Evolutionary conservation across 1,140 invertebrate species (phyloP).

Genomic region (Bicyclus anynana): DNA sequence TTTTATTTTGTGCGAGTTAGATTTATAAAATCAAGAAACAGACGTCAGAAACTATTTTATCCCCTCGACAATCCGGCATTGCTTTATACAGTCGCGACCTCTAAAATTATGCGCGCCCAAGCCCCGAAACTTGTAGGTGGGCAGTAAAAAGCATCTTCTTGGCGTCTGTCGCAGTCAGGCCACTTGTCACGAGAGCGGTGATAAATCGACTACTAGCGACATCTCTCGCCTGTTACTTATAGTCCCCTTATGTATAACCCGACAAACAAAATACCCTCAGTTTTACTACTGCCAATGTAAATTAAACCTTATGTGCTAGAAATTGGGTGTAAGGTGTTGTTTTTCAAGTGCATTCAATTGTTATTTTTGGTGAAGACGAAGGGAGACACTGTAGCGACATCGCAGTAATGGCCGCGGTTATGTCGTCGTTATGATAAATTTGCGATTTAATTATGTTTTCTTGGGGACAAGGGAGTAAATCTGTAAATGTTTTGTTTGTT

Average conservation of each 20-base stretch:
- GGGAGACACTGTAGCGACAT: conserved; percentile 44
- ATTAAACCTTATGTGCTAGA: conserved; percentile 4
- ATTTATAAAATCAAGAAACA: background rate
- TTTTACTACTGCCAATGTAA: background rate
- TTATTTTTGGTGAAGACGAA: conserved; percentile 31
- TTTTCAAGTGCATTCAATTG: background rate
- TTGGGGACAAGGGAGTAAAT: conserved; percentile 28
- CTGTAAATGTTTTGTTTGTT: conserved; percentile 23
- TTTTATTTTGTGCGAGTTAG: too few relatives aligned
- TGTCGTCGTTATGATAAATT: conserved; percentile 65
- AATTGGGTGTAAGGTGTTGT: background rate
- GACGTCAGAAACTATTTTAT: conserved; percentile 1
- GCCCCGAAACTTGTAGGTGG: conserved; percentile 19
- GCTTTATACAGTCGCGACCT: conserved; percentile 1
- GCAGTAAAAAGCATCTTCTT: conserved; percentile 66
- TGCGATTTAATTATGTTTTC: conserved; percentile 59
- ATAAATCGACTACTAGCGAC: conserved; percentile 63
- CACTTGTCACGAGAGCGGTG: conserved; percentile 66
- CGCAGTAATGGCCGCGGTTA: conserved; percentile 51
- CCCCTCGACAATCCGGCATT: background rate
- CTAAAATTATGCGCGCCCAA: conserved; percentile 26
- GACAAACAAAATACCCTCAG: conserved; percentile 12
- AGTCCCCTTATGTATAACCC: conserved; percentile 55
- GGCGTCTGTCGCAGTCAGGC: conserved; percentile 52
- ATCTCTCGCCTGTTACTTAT: conserved; percentile 63